Base-by-base conservation (phyloP, 2,888 invertebrate species). In the Steinernema carpocapsae region DNA sequence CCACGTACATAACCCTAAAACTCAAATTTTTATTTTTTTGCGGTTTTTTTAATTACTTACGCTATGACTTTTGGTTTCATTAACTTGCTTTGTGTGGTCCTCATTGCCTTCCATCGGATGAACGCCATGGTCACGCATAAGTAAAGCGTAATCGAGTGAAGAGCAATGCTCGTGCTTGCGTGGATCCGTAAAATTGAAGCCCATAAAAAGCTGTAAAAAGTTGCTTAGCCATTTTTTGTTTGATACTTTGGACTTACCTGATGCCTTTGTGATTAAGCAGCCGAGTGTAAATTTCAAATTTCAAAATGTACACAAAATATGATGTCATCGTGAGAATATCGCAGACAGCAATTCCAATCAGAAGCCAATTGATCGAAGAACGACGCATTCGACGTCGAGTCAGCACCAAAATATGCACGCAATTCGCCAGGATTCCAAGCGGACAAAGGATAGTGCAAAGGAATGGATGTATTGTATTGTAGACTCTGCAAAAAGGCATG, bases 51-150 rank as follows among this genome's bases (percentile, higher is more conserved):
- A 6, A 37, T 32, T 26, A 24, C 64, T 64, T 32, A 76, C 76
- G 77, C 72, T 17, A 74, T 71, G 52, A 71, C 74, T 56, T 72
- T 75, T 45, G 80, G 80, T 48, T 80, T 74, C 74, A 80, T 77
- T 24, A 80, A 32, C 6, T 37, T 70, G 71, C 75, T 73, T 37
- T 81, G 73, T n/a, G 76, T 76, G 10, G 80, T 78, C 26, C 82
- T 52, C 80, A 80, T 82, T n/a, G 82, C 82, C 17, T 75, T 77
- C 73, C 81, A 80, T 24, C 80, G 73, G 22, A 80, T 82, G 37
- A 80, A 64, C 3, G 80, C 80, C 80, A 80, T 80, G n/a, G 78
- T 72, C 22, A 80, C 80, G 70, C 79, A 80, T 4, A 70, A 37
- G 59, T 80, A 80, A 10, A 80, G 73, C 17, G 78, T 80, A 4